phyloP scores from a whole-genome alignment of 2,113 vertebrate genomes.

The Chamaea fasciata region DNA sequence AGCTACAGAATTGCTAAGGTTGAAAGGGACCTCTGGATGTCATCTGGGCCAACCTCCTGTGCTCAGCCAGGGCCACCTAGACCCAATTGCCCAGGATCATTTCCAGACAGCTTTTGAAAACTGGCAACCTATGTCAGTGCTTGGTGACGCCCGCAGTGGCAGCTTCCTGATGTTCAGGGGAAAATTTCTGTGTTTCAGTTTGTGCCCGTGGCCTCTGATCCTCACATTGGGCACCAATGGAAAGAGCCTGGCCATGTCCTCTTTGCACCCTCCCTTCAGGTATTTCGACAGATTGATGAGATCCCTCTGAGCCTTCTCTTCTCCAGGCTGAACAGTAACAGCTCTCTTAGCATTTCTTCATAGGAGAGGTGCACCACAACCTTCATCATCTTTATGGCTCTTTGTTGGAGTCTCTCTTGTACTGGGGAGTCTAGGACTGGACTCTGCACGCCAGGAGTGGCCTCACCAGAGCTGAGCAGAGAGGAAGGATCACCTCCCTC shows the following conservation, averaged over 20 bases:
- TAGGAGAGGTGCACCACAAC: not conserved
- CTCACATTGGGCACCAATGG: not conserved
- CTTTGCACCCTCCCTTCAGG: not conserved
- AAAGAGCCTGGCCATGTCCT: not conserved
- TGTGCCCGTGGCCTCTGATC: not conserved
- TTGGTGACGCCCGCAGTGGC: not conserved
- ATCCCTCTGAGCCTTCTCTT: not conserved
- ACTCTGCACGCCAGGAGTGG: not conserved
- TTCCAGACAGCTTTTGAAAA: not conserved
- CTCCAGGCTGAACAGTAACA: not conserved
- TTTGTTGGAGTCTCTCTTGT: not conserved
- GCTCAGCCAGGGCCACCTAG: not conserved
- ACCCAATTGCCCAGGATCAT: too few relatives aligned
- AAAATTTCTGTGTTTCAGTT: not conserved
- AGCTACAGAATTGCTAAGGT: not conserved
- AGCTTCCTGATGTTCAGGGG: not conserved
- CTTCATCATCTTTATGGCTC: not conserved
- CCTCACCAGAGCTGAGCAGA: not conserved
- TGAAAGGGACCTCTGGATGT: not conserved
- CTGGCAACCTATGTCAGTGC: not conserved
- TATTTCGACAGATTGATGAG: not conserved
- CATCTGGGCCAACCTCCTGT: not conserved
- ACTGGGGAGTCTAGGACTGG: not conserved
- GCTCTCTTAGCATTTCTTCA: not conserved
- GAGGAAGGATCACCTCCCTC: not conserved